Evolutionary conservation across 2,797 vertebrate genomes (phyloP).

Genomic region (Emydoidea blandingii): DNA sequence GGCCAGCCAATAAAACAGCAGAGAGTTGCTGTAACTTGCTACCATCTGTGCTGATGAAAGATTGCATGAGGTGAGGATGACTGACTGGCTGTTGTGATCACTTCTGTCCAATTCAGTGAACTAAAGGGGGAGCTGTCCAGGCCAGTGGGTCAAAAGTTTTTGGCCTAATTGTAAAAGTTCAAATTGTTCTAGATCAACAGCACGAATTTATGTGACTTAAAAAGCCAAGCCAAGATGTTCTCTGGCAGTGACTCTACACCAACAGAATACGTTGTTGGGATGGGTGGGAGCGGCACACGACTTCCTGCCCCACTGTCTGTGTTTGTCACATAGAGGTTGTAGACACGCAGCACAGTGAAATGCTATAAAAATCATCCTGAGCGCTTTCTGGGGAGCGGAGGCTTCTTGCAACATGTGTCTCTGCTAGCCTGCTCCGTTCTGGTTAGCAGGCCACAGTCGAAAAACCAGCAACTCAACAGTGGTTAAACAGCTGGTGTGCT

Average conservation of each 20-base stretch:
- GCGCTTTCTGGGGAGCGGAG: accelerated
- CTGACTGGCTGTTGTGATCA: not conserved
- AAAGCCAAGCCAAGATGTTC: constrained; percentile 9
- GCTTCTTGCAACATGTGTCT: not conserved
- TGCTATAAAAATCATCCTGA: constrained; percentile 20
- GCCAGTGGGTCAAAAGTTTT: not conserved
- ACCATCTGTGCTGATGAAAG: constrained; percentile 14
- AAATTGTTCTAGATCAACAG: constrained; percentile 2
- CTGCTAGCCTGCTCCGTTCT: not conserved
- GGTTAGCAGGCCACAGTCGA: not conserved
- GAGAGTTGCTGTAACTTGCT: not conserved
- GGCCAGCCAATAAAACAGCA: not conserved
- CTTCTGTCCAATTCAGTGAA: accelerated
- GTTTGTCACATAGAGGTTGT: not conserved
- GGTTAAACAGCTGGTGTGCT: not conserved
- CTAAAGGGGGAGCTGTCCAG: not conserved
- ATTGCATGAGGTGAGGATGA: not conserved
- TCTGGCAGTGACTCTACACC: constrained; percentile 19
- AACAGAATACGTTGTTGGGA: not conserved
- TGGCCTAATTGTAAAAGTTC: not conserved
- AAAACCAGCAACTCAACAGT: not conserved
- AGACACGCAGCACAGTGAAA: not conserved
- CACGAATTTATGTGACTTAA: constrained; percentile 31
- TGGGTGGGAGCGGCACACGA: constrained; percentile 24
- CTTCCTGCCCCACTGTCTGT: constrained; percentile 48